These are phyloP conservation scores for Leucoma salicis DNA, from an alignment of 2,888 invertebrate genomes.

Conservation along the genomic window DNA sequence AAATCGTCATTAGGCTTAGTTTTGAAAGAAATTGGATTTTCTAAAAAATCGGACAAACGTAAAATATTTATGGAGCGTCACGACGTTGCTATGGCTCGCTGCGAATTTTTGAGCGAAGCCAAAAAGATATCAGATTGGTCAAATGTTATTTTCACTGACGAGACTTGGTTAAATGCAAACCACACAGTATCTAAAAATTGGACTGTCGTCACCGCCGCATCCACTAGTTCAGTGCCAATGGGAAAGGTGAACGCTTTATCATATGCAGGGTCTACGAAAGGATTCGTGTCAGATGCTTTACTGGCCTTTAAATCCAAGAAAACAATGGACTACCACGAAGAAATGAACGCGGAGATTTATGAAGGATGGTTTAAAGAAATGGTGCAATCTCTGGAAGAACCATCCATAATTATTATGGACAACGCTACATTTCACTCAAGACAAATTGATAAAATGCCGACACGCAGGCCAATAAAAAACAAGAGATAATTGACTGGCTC, in stretches of 20 bases:
- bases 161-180: slow-evolving; percentile 16
- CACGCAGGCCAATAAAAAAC: too few relatives aligned
- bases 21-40: too few relatives aligned
- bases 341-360: too few relatives aligned
- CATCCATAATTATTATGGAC: slow-evolving; percentile 13
- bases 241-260: slow-evolving; percentile 4
- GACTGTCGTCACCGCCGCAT: slow-evolving; percentile 10
- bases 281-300: too few relatives aligned
- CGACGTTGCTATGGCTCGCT: slow-evolving; percentile 11
- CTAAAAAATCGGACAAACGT: too few relatives aligned
- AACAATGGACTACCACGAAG: too few relatives aligned
- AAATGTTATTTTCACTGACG: slow-evolving; percentile 16
- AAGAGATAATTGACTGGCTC: too few relatives aligned
- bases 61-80: slow-evolving; percentile 4
- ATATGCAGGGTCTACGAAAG: too few relatives aligned
- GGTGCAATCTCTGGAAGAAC: slow-evolving; percentile 12
- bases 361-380: slow-evolving; percentile 1
- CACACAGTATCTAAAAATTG: slow-evolving; percentile 7
- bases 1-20: too few relatives aligned
- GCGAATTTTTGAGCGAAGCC: slow-evolving; percentile 11
- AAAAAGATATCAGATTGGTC: slow-evolving; percentile 12
- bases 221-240: slow-evolving; percentile 12
- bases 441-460: too few relatives aligned
- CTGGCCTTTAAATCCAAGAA: too few relatives aligned
- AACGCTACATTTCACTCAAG: slow-evolving; percentile 13